Evolutionary conservation across 2,888 invertebrate genomes (phyloP), one percentile per base, ranked within the genome.

Genomic region (Rhaphigaster nebulosa): DNA sequence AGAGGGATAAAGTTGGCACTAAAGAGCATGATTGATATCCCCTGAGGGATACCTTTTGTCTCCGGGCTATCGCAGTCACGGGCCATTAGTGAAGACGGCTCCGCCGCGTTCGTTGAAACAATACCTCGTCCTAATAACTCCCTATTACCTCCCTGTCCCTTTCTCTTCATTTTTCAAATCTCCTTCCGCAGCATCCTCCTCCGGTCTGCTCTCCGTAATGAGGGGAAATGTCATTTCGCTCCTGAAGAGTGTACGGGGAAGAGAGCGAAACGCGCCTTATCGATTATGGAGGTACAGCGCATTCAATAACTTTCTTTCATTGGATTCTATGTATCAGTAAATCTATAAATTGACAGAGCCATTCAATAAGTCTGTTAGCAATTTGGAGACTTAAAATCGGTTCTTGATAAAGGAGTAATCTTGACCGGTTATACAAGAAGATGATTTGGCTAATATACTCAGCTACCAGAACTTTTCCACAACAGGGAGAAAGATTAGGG

Each of bases 11-110:
- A 84, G 45, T 84, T 84, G 45, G 45, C 45, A 50, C 45, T 84
- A 84, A 84, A 84, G 84, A 84, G 84, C 15, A 84, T 84, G 84
- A 84, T 84, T 84, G 84, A 84, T 84, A 84, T n/a, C 23, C 41
- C 26, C 23, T 3, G 26, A 12, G 80, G 26, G 0, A n/a, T 29
- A 38, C 18, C 29, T 15, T 76, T 76, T 76, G 70, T 76, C 70
- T 38, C 38, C 70, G 29, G 20, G 70, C 70, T 76, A 76, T 76
- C 70, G 70, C 70, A 76, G 70, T 76, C 70, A 76, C 70, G 70
- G 70, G 34, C 70, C 70, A 76, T 76, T 76, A 76, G 70, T 34
- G 70, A 76, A 76, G 70, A 12, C 70, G 70, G 70, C 70, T 23
- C 70, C 34, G n/a, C n/a, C 20, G n/a, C 60, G n/a, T 12, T n/a